Conservation (phyloP, 2,113 vertebrate genomes). For the Aldabrachelys gigantea region DNA sequence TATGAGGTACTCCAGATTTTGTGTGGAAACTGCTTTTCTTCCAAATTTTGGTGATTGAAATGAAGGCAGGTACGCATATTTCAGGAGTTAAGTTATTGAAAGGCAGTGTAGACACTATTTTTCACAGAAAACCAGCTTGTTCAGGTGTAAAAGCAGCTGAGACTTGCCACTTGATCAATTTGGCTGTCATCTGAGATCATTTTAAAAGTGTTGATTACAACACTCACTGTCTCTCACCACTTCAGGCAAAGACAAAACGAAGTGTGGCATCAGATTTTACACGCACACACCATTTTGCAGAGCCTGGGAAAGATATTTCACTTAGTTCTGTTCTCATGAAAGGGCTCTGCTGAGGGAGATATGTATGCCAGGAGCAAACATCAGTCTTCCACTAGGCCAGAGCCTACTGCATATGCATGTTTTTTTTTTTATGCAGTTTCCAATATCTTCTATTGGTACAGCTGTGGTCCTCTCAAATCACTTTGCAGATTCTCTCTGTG, state of each 20-base stretch:
- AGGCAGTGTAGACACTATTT: slow-evolving; percentile 33
- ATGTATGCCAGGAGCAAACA: not conserved
- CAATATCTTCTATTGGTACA: not conserved
- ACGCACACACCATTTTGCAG: not conserved
- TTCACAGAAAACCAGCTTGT: slow-evolving; percentile 25
- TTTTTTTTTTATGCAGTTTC: not conserved
- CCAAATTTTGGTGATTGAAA: slow-evolving; percentile 30
- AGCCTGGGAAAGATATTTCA: not conserved
- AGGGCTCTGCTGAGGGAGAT: not conserved
- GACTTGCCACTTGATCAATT: slow-evolving; percentile 47
- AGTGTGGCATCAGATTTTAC: not conserved
- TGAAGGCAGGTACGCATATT: slow-evolving; percentile 23
- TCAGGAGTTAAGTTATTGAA: not conserved
- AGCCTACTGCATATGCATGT: not conserved
- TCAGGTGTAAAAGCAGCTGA: slow-evolving; percentile 18
- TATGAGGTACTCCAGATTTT: slow-evolving; percentile 45
- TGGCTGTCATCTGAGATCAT: slow-evolving; percentile 59
- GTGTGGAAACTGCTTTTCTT: not conserved
- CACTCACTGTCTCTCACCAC: not conserved
- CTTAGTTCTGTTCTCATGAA: not conserved
- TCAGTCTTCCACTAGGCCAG: not conserved
- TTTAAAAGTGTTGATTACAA: slow-evolving; percentile 48
- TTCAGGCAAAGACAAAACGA: slow-evolving; percentile 14
- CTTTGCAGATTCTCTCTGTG: not conserved
- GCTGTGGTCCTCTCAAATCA: not conserved